These are phyloP conservation scores for Gopherus flavomarginatus DNA, from an alignment of 2,113 vertebrate species.

Conservation along the genomic window DNA sequence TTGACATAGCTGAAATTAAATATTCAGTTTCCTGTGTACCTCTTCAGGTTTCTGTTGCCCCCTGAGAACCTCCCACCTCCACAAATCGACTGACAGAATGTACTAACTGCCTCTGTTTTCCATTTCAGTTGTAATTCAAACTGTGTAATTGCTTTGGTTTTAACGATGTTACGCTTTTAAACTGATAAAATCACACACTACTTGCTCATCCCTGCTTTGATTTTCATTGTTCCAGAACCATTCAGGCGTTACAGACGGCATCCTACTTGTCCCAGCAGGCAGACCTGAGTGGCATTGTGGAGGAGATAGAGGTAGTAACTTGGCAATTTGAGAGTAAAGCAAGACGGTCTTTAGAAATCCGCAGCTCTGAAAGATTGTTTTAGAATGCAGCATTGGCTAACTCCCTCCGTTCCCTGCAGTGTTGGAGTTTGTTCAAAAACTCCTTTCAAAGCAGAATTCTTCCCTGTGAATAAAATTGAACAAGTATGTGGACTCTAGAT, in stretches of 20 bases:
- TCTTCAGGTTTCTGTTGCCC: neutral
- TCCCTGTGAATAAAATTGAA: neutral
- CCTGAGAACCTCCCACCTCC: neutral
- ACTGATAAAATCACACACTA: neutral
- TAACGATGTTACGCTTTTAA: constrained; percentile 1
- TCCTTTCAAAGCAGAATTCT: neutral
- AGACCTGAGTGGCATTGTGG: constrained; percentile 91
- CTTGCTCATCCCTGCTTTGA: neutral
- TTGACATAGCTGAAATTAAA: neutral
- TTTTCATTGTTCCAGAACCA: constrained; percentile 83
- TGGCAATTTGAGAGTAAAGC: too few relatives aligned
- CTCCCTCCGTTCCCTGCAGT: neutral
- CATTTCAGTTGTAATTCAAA: neutral
- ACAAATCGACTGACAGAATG: neutral
- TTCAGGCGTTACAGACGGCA: constrained; percentile 90
- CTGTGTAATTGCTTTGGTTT: constrained; percentile 8
- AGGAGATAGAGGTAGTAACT: constrained; percentile 94
- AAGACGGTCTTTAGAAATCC: neutral
- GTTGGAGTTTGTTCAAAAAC: neutral
- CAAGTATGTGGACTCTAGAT: neutral
- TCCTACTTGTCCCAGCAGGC: constrained; percentile 94
- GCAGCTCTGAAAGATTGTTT: neutral
- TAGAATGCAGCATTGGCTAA: neutral
- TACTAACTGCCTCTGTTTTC: neutral
- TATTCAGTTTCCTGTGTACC: neutral